These are phyloP conservation scores for Cryptocephalus moraei DNA, from an alignment of 2,888 invertebrate species.

Conservation along the genomic window DNA sequence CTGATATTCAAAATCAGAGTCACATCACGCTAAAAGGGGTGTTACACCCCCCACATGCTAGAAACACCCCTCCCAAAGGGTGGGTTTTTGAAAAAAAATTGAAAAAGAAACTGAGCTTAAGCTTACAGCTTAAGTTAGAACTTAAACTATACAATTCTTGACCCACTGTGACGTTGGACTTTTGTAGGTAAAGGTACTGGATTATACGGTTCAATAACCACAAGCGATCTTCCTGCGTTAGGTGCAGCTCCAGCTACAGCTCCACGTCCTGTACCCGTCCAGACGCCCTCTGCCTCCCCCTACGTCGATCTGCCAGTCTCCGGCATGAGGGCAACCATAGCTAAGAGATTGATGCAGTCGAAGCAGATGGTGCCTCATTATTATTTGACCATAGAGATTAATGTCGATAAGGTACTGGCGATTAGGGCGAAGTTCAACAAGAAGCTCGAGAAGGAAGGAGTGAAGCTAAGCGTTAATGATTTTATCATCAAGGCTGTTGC, in stretches of 20 bases:
- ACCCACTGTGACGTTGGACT: constrained; percentile 2
- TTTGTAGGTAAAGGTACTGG: constrained; percentile 55
- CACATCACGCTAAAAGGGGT: no score
- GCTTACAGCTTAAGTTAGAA: no score
- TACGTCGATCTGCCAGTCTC: constrained; percentile 70
- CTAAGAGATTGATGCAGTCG: constrained; percentile 76
- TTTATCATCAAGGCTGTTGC: constrained; percentile 93
- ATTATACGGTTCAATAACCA: constrained; percentile 72
- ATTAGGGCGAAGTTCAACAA: constrained; percentile 73
- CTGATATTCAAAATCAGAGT: no score
- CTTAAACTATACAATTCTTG: not conserved
- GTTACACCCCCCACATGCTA: no score
- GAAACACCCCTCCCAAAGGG: no score
- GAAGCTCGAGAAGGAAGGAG: constrained; percentile 61
- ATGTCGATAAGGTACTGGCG: constrained; percentile 69
- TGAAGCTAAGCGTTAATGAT: constrained; percentile 92
- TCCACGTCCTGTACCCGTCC: constrained; percentile 23
- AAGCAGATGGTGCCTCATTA: constrained; percentile 96
- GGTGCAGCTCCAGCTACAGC: constrained; percentile 14
- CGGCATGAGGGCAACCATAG: constrained; percentile 78
- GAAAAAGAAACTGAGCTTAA: no score
- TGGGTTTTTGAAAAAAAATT: no score
- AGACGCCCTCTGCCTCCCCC: constrained; percentile 28
- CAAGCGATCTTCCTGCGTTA: constrained; percentile 53
- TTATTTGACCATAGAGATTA: constrained; percentile 79